Evolutionary conservation across 2,888 invertebrate species (phyloP).

Genomic region (Tenthredo amoena): DNA sequence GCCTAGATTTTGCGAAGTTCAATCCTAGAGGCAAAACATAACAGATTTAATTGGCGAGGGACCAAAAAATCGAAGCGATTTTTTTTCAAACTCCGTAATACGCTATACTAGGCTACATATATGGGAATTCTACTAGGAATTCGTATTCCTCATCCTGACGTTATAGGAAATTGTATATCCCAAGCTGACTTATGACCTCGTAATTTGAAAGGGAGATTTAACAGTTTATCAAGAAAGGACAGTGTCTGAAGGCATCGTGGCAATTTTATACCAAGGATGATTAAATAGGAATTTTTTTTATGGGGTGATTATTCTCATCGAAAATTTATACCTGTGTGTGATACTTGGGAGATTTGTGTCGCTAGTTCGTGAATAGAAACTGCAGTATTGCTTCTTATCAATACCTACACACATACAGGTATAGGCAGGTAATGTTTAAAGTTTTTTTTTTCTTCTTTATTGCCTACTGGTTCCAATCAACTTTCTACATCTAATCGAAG

Average conservation of each 20-base stretch:
- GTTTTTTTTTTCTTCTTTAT: not conserved
- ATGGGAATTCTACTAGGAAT: not conserved
- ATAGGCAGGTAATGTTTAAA: not conserved
- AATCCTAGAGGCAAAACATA: too few relatives aligned
- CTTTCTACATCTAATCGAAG: constrained; percentile 40
- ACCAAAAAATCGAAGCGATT: not conserved
- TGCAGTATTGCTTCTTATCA: constrained; percentile 1
- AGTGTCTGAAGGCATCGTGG: constrained; percentile 13
- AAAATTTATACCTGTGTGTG: not conserved
- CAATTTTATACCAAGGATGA: constrained; percentile 15
- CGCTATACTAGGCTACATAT: not conserved
- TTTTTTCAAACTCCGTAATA: not conserved
- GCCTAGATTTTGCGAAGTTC: not conserved
- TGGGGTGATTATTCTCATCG: not conserved
- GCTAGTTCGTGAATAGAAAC: constrained; percentile 4
- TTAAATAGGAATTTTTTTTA: not conserved
- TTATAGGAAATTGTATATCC: constrained; percentile 34
- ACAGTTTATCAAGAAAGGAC: constrained; percentile 4
- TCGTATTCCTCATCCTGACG: constrained; percentile 20
- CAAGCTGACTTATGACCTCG: constrained; percentile 37
- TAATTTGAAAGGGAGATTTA: constrained; percentile 20
- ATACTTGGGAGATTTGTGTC: not conserved
- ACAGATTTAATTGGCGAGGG: not conserved
- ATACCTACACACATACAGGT: not conserved
- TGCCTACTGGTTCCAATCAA: constrained; percentile 20